A percentile compares a stretch with the other conserved stretches of the same genome.
These are phyloP conservation scores for Pyralis farinalis DNA, from an alignment of 2,888 invertebrate species.

Conservation along the genomic window DNA sequence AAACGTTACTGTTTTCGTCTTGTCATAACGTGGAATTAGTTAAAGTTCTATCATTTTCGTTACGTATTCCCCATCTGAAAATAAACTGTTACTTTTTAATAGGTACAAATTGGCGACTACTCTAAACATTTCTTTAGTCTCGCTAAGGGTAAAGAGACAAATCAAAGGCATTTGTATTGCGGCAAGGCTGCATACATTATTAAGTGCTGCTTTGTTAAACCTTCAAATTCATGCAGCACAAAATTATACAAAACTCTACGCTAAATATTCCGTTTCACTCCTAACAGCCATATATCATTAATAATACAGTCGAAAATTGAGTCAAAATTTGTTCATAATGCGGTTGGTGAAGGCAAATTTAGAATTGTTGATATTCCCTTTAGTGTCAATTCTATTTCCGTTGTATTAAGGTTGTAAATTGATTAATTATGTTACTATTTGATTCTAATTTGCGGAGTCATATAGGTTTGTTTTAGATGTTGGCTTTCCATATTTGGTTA, in stretches of 20 bases:
- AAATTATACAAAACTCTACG: constrained; percentile 13
- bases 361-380: background rate
- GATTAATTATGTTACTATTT: background rate
- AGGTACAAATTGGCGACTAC: background rate
- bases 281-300: constrained; percentile 10
- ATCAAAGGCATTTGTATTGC: constrained; percentile 56
- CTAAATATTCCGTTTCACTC: background rate
- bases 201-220: constrained; percentile 43
- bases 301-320: constrained; percentile 5
- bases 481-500: background rate
- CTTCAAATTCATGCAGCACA: constrained; percentile 32
- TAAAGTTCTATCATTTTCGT: no score
- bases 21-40: no score
- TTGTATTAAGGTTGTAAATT: background rate
- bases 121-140: constrained; percentile 21
- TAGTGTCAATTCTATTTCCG: constrained; percentile 5
- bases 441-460: constrained; percentile 1
- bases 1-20: no score
- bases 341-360: background rate
- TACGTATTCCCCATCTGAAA: no score
- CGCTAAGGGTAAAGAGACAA: constrained; percentile 34
- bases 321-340: background rate
- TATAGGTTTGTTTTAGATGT: background rate
- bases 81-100: no score
- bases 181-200: constrained; percentile 55